Base-by-base conservation (phyloP, 2,888 invertebrate species). In the Eilema griseolum region DNA sequence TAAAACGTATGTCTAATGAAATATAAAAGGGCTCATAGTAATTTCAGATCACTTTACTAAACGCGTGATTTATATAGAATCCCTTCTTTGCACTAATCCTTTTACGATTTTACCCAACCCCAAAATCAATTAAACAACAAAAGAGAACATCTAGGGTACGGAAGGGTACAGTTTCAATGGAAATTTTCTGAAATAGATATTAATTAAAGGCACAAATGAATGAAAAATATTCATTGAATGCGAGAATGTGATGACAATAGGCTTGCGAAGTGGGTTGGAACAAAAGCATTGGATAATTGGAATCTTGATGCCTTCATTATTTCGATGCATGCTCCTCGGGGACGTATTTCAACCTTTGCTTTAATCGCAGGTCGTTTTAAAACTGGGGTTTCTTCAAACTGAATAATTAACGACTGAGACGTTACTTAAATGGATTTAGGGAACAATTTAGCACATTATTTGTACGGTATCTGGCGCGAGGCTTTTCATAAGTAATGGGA, bases 241-340 rank as follows among this genome's bases (percentile, higher is more conserved):
- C 71, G 75, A 67, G 80, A 73, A 71, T 77, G 76, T 80, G 85
- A 81, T 72, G 79, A 86, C 83, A 86, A 83, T 83, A 72, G 76
- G 28, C 46, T 67, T 68, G 61, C 37, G 66, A 72, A 78, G 73
- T 68, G 73, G 73, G 76, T 74, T 65, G 62, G 81, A 81, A 86
- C 84, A 86, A 85, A 83, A 82, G 85, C 75, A 70, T 46, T 68
- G 77, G 76, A 76, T 86, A 86, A 86, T 87, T 86, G 85, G 83
- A 86, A 85, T 78, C 79, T 73, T 77, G 67, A 70, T 69, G 72
- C 77, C 74, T 81, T 84, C 77, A 82, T 83, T 82, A 81, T 79
- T 67, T 72, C 66, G 60, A 75, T 78, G 80, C 77, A 82, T 79
- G 75, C 74, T 74, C 72, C 41, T 69, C 66, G 31, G 69, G 67